phyloP scores from a whole-genome alignment of 2,113 vertebrate genomes.

The Salvelinus sp. region DNA sequence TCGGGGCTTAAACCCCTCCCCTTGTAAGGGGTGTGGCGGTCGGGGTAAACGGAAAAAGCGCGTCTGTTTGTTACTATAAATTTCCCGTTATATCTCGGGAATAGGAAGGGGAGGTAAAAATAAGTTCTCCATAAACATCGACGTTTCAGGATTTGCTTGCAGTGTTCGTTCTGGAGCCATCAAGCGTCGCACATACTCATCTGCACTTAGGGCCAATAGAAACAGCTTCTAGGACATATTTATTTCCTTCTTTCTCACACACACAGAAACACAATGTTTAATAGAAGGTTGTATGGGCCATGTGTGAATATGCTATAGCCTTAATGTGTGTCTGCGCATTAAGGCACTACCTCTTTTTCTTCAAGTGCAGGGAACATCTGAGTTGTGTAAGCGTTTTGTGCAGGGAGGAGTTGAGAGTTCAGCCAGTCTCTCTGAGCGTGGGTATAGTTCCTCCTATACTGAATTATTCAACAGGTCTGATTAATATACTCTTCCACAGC shows the following conservation, averaged over 20 bases:
- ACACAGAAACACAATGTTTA: no score
- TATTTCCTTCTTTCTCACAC: no score
- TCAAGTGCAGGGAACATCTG: neutral
- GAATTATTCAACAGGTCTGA: constrained; percentile 10
- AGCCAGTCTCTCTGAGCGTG: neutral
- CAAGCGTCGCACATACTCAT: neutral
- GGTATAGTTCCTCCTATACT: neutral
- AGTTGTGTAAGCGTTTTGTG: neutral
- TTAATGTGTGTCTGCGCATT: neutral
- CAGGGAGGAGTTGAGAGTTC: neutral
- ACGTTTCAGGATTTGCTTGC: neutral
- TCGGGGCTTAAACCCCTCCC: neutral
- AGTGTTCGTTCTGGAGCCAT: neutral
- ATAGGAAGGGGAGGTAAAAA: neutral
- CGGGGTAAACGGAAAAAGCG: constrained; percentile 1
- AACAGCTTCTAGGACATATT: neutral
- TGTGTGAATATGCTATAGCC: neutral
- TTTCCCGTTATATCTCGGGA: constrained; percentile 1
- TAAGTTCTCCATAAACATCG: constrained; percentile 6
- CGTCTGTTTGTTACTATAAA: neutral
- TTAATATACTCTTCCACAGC: constrained; percentile 3
- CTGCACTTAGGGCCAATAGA: neutral
- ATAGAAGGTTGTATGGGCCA: no score
- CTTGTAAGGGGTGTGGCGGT: constrained; percentile 5
- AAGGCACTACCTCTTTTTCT: neutral